phyloP scores from a whole-genome alignment of 2,888 invertebrate genomes.

The Perithous albicinctus region DNA sequence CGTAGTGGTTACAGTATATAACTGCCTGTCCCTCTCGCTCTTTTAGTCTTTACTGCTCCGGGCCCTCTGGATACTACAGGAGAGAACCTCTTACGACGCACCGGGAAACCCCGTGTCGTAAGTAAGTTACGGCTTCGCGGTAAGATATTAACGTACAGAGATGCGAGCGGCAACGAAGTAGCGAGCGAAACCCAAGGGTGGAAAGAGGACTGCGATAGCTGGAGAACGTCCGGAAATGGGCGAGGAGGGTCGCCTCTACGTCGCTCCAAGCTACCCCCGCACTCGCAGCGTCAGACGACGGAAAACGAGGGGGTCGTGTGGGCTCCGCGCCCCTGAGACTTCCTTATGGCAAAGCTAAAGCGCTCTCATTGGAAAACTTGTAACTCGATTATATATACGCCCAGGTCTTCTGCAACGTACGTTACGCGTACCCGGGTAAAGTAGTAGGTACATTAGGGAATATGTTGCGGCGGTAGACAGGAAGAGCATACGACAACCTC shows the following conservation, averaged over 20 bases:
- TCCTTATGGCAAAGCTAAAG: slow-evolving; percentile 57
- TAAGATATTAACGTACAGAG: slow-evolving; percentile 61
- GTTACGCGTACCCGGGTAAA: slow-evolving; percentile 4
- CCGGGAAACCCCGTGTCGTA: slow-evolving; percentile 44
- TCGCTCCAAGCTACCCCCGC: slow-evolving; percentile 1
- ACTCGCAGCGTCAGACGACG: slow-evolving; percentile 8
- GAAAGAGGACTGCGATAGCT: not conserved
- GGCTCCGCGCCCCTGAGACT: slow-evolving; percentile 38
- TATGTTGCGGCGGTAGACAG: slow-evolving; percentile 19
- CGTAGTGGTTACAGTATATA: slow-evolving; percentile 12
- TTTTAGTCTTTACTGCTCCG: slow-evolving; percentile 37
- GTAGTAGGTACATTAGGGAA: slow-evolving; percentile 23
- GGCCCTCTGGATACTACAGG: slow-evolving; percentile 22
- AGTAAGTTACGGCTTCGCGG: slow-evolving; percentile 59
- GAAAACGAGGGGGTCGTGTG: slow-evolving; percentile 38
- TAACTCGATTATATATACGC: slow-evolving; percentile 51
- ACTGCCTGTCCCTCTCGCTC: slow-evolving; percentile 16
- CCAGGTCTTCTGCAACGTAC: slow-evolving; percentile 8
- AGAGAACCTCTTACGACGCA: slow-evolving; percentile 45
- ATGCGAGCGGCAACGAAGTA: slow-evolving; percentile 46
- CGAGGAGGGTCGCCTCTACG: slow-evolving; percentile 36
- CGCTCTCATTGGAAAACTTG: slow-evolving; percentile 62
- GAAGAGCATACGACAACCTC: not conserved
- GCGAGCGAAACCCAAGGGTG: slow-evolving; percentile 13
- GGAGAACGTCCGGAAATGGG: slow-evolving; percentile 51